Base-by-base conservation (phyloP, 2,888 invertebrate genomes). In the Chalcosyrphus nemorum region DNA sequence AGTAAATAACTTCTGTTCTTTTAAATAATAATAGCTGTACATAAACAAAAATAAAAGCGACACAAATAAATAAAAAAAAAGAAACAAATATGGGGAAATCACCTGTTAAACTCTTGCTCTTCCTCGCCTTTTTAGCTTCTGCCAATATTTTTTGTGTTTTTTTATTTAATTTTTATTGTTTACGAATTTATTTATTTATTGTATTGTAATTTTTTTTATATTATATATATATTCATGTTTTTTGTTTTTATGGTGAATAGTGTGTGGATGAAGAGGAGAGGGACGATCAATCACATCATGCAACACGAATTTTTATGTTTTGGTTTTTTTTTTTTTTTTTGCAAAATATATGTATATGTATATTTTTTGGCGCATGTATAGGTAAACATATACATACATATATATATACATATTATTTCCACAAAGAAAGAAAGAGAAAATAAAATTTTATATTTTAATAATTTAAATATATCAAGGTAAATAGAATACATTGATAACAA, bases 71-170 rank as follows among this genome's bases (percentile, higher is more conserved):
- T 41, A 84, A 61, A 75, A 81, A 71, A 85, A 56, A 75, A 81
- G 68, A 74, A 86, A 70, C 63, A 84, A 71, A 76, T 74, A 76
- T 84, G 50, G 56, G 63, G 80, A 76, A 89, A 94, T 96, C 96
- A 97, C 96, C 96, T 94, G 96, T 93, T 92, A 96, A 93, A 92
- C 96, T 97, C 94, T 97, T 97, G 94, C 96, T 96, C 94, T 96
- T 95, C 94, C 95, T 95, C 94, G 96, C 96, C 95, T 97, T 97
- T 96, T 97, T 97, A 94, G 96, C 96, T 95, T 97, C 97, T 97
- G 94, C 91, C 91, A 91, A 92, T 90, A 82, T 84, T 70, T 71
- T 80, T 57, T 71, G 24, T 72, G 68, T 75, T 61, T 76, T 84
- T 77, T 74, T 80, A 47, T 81, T 21, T 11, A 54, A 35, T 38